Base-by-base conservation (phyloP, 2,113 vertebrate genomes). In the Rostratula benghalensis region DNA sequence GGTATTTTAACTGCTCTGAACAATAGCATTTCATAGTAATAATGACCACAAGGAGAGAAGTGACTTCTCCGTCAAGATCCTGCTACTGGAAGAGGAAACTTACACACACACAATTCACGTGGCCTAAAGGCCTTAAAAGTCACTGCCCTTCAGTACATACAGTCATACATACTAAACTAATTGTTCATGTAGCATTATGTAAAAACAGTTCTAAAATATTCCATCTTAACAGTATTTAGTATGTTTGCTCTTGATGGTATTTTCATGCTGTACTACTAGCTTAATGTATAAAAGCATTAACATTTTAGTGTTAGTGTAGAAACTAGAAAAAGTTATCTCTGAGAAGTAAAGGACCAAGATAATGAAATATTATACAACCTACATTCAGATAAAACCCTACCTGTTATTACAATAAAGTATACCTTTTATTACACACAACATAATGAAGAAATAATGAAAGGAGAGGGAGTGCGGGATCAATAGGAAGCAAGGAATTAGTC, bases 21-120 rank as follows among this genome's bases (percentile, higher is more conserved):
- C 10, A 33, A 16, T 11, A 33, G 37, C 33, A 11, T 45, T 95
- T 88, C 24, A 19, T 50, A 9, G 18, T 45, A 45, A 45, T 61
- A 75, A 18, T 53, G 37, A 67, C 15, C 12, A 16, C 53, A 64
- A 35, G 30, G 43, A 82, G 9, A 82, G 35, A 71, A 39, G 9
- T 27, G 15, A 51, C 14, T 5, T 75, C 23, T 46, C 24, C 59
- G 18, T 79, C 75, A 46, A 63, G 18, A 30, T 79, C 8, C 39
- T 83, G 22, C 27, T 33, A 12, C 35, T 48, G 50, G n/a, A 77
- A 64, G 17, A 50, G 13, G 45, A 74, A 59, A 57, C 10, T 15
- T 7, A 9, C 9, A 4, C 13, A 17, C 25, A 4, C 11, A 51
- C 39, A 56, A 53, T 19, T 3, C 7, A 3, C 2, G 5, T 51